phyloP scores from a whole-genome alignment of 2,888 invertebrate genomes.

The Cerastis rubricosa region DNA sequence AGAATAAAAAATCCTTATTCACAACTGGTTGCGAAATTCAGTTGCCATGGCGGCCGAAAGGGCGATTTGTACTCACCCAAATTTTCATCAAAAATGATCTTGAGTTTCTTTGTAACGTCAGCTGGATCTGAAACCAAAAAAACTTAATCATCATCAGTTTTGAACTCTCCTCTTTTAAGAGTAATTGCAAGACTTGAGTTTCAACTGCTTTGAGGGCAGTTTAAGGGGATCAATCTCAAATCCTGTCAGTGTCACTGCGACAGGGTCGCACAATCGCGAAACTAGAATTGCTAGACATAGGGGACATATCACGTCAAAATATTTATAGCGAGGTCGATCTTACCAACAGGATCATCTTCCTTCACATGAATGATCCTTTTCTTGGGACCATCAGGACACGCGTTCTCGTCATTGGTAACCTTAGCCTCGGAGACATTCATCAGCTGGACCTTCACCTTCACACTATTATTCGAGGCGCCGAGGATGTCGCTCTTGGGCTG shows the following conservation, averaged over 20 bases:
- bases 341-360: constrained; percentile 27
- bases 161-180: not conserved
- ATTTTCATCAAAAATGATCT: constrained; percentile 27
- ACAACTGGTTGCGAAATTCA: too few relatives aligned
- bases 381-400: constrained; percentile 9
- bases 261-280: not conserved
- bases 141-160: not conserved
- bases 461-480: constrained; percentile 1
- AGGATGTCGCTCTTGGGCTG: not conserved
- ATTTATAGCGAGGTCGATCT: not conserved
- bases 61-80: constrained; percentile 36
- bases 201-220: not conserved
- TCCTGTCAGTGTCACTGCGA: not conserved
- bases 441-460: constrained; percentile 31
- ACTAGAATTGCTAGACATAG: not conserved
- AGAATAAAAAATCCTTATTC: too few relatives aligned
- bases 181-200: not conserved
- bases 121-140: constrained; percentile 31
- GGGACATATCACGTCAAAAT: not conserved
- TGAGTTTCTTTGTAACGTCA: constrained; percentile 43
- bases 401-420: constrained; percentile 25
- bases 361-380: constrained; percentile 35
- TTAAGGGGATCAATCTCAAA: not conserved
- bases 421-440: constrained; percentile 16
- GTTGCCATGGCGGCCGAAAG: too few relatives aligned